Evolutionary conservation across 2,797 vertebrate genomes (phyloP), one percentile per base, ranked within the genome.

Genomic region (Hippopotamyrus pictus): DNA sequence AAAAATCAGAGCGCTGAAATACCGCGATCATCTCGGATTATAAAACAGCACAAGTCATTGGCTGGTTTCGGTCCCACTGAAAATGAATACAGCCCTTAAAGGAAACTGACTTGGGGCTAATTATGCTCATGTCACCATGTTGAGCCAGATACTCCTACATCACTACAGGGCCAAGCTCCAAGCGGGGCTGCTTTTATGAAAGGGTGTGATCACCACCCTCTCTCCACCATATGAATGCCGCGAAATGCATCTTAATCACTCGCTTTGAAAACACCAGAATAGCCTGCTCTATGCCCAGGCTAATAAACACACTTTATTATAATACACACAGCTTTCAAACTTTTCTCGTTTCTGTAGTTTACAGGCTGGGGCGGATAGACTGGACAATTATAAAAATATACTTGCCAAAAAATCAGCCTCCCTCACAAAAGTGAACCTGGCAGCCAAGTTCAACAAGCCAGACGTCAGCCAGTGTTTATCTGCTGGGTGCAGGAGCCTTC

Each of bases 381-480:
- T 25, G 46, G 46, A 85, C 76, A 76, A 76, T 41, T 76, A 76
- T 41, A 76, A 76, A 76, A 41, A 76, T 41, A 76, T 41, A 76
- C 69, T 76, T 84, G 89, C 90, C 91, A 92, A 91, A 92, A 87
- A 7, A 90, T 82, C 86, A 65, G 46, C 54, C 88, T 69, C 83
- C 11, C 53, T 65, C 90, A 88, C 85, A 89, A 48, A 46, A 86
- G 89, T 86, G 85, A 65, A 57, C 53, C 25, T 22, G 14, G 89
- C 89, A 91, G 91, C 90, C 91, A 92, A 91, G 88, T 86, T 90
- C 88, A 90, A 91, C 89, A 91, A 90, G 90, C 87, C 87, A 76
- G 54, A 89, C 79, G 88, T 87, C 88, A 88, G 59, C 86, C 87
- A 59, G 62, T 8, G 76, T 76, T 89, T 57, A 88, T 54, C 88